phyloP scores from a whole-genome alignment of 1,140 invertebrate genomes.

The Lycorma delicatula region DNA sequence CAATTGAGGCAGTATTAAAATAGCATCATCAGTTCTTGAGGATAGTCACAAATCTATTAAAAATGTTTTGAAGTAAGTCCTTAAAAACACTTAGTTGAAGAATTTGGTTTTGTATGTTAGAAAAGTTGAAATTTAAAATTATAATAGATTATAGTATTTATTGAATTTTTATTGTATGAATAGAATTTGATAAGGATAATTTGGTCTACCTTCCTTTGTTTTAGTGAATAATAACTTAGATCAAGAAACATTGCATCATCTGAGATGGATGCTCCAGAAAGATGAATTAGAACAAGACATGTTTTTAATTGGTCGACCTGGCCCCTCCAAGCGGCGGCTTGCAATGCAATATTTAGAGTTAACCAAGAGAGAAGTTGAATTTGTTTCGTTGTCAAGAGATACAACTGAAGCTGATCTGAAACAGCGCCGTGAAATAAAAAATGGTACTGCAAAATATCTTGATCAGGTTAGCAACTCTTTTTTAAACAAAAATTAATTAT shows the following conservation, averaged over 20 bases:
- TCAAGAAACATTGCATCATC: constrained; percentile 69
- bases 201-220: constrained; percentile 28
- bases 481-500: neutral
- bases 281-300: constrained; percentile 89
- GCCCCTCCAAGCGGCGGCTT: constrained; percentile 63
- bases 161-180: constrained; percentile 9
- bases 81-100: constrained; percentile 6
- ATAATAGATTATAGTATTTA: constrained; percentile 7
- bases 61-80: neutral
- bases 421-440: constrained; percentile 84
- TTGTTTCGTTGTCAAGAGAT: constrained; percentile 86
- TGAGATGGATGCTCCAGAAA: constrained; percentile 93
- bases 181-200: constrained; percentile 22
- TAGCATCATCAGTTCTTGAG: no score
- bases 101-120: constrained; percentile 14
- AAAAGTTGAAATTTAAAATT: constrained; percentile 11
- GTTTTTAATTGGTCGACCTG: constrained; percentile 87
- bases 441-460: constrained; percentile 81
- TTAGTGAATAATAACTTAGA: constrained; percentile 46
- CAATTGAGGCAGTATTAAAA: no score
- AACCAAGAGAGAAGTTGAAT: constrained; percentile 83
- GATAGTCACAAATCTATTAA: no score
- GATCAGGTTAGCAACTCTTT: constrained; percentile 65
- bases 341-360: constrained; percentile 83
- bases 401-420: constrained; percentile 96